Base-by-base conservation (phyloP, 2,888 invertebrate species). In the Lapara coniferarum region DNA sequence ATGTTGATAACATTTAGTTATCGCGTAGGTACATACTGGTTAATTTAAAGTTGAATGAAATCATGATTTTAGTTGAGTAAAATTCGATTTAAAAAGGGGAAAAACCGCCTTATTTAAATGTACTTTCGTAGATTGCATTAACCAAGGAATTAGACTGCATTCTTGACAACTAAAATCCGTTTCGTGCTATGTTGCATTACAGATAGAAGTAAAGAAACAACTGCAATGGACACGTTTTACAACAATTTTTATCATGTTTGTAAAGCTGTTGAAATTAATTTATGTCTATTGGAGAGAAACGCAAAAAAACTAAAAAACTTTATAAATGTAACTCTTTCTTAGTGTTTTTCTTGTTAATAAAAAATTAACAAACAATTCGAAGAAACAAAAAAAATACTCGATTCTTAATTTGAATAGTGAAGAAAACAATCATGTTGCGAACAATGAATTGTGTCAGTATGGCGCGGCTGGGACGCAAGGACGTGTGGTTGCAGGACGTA, bases 131-230 rank as follows among this genome's bases (percentile, higher is more conserved):
- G 10, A 14, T 13, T 63, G 19, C 44, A 16, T 46, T 5, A 19
- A 63, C 12, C 49, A 49, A 63, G 49, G 63, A 63, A 63, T 19
- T 72, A 71, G 68, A 73, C 69, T 66, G 71, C 66, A 59, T 66
- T 74, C 70, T 72, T 73, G 73, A 74, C 73, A 73, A 73, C 72
- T 70, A 70, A 68, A 69, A 71, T 70, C 57, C 53, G 49, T 55
- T 71, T 73, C 72, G 72, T 73, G 71, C 49, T 51, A 53, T 71
- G 70, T 67, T 63, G 19, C 67, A 55, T 66, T 70, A 70, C 49
- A 66, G 30, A 68, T 44, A 69, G 56, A 70, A 46, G 25, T 66
- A 69, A 71, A 70, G 68, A 72, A 69, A 72, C 57, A 67, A 71
- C 49, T 49, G 13, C 19, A 19, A 63, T 13, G 49, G 49, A 63